Base-by-base conservation (phyloP, 2,113 vertebrate species). In the Poeciliopsis turrubarensis region DNA sequence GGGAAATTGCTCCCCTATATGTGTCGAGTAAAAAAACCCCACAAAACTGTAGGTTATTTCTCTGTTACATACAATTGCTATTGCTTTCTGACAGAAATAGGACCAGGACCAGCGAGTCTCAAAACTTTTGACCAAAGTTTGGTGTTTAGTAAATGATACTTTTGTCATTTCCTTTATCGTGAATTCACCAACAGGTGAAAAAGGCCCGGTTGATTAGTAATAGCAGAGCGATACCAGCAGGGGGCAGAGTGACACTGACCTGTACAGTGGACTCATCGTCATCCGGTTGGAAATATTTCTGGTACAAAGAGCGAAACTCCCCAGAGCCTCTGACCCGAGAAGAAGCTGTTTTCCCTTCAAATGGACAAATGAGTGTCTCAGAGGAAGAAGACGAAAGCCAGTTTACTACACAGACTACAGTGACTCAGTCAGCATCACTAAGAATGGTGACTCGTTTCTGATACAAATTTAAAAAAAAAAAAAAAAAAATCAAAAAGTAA, bases 311-410 rank as follows among this genome's bases (percentile, higher is more conserved):
- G 11, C 4, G 13, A 9, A 60, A 54, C 11, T 10, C 4, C 29
- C 41, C 31, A 57, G 17, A 60, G 22, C 57, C 32, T 14, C 37
- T 66, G 57, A 69, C 31, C 5, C 5, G 19, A 62, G 3, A 39
- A 62, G 69, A 67, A 51, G 61, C n/a, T 41, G 39, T 15, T 41
- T 15, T 41, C 4, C 39, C 39, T 41, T 41, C 39, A 41, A 41
- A 41, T 41, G 39, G 39, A 30, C 27, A 3, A 70, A 65, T 70
- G 14, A 37, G 22, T 9, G 66, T 74, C 31, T 79, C 86, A 65
- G 29, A 80, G 32, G 4, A 27, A 65, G 82, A 15, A 74, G 83
- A 80, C 80, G 80, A 82, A 6, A 60, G 9, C 3, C 8, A 4
- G 0, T 51, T 32, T 75, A 78, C 61, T 72, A 61, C 71, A 80